These are phyloP conservation scores for Sinodicranocentrus sp. DNA, from an alignment of 2,888 invertebrate species.

Conservation along the genomic window DNA sequence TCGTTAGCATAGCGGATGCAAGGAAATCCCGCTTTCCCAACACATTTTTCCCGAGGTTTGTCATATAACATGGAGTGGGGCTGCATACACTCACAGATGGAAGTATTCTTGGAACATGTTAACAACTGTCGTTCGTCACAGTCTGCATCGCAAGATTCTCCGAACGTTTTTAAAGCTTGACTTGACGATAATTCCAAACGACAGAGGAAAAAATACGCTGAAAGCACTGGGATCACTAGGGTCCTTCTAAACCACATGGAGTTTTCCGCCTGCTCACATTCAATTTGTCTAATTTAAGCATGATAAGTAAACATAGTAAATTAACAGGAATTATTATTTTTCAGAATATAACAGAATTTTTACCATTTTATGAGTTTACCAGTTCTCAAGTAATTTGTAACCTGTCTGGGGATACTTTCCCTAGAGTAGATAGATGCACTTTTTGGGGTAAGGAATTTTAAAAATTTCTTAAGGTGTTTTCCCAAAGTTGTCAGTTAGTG, in stretches of 20 bases:
- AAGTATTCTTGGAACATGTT: slow-evolving; percentile 56
- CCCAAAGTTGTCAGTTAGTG: background rate
- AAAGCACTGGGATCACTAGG: background rate
- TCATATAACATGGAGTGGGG: slow-evolving; percentile 65
- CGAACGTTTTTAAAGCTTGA: slow-evolving; percentile 60
- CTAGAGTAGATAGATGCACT: background rate
- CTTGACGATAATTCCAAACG: slow-evolving; percentile 39
- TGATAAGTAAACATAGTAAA: slow-evolving; percentile 49
- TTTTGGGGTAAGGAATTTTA: no score
- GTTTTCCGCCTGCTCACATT: slow-evolving; percentile 1
- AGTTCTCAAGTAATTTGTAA: slow-evolving; percentile 33
- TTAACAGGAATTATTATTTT: slow-evolving; percentile 35
- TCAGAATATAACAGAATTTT: slow-evolving; percentile 21
- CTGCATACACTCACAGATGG: slow-evolving; percentile 66
- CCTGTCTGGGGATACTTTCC: slow-evolving; percentile 6
- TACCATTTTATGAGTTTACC: slow-evolving; percentile 43
- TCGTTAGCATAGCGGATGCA: slow-evolving; percentile 42
- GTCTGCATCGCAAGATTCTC: slow-evolving; percentile 65
- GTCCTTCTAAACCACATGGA: slow-evolving; percentile 1
- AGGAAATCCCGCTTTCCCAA: slow-evolving; percentile 47
- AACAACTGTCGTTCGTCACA: slow-evolving; percentile 69
- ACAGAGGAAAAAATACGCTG: background rate
- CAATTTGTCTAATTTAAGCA: no score
- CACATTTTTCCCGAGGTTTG: slow-evolving; percentile 34
- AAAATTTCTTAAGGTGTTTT: background rate